Conservation (phyloP, 2,113 vertebrate genomes). For the Prunella fulvescens region DNA sequence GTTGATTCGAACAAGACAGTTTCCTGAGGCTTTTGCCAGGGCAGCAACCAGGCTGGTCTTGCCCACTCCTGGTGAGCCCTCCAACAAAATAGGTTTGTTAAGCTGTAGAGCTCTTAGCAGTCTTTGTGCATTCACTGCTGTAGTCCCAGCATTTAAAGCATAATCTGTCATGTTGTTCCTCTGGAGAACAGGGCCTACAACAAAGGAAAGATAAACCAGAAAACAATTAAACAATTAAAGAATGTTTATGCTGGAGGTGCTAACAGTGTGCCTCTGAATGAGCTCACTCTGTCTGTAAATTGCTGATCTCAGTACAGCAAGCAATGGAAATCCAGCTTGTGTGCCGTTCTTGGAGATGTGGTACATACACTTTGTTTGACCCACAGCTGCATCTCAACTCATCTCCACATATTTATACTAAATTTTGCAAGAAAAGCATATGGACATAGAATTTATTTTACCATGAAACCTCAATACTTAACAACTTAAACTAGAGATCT, state of each 20-base stretch:
- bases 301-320: not conserved
- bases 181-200: constrained; percentile 77
- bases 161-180: constrained; percentile 79
- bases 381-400: not conserved
- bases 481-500: not conserved
- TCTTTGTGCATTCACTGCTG: constrained; percentile 90
- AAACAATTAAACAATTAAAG: not conserved
- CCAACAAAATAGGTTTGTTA: constrained; percentile 88
- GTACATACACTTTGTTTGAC: not conserved
- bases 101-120: constrained; percentile 90
- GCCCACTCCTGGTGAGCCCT: constrained; percentile 95
- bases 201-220: not conserved
- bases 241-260: not conserved
- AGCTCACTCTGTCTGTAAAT: not conserved
- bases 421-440: not conserved
- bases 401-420: rapidly evolving
- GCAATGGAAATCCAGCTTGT: not conserved
- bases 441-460: not conserved
- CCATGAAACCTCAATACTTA: not conserved
- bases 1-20: constrained; percentile 92
- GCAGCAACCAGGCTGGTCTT: constrained; percentile 95
- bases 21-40: constrained; percentile 91
- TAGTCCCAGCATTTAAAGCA: constrained; percentile 88
- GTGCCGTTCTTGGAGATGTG: not conserved
- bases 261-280: not conserved